Evolutionary conservation across 2,113 vertebrate species (phyloP).

Genomic region (Picathartes gymnocephalus): DNA sequence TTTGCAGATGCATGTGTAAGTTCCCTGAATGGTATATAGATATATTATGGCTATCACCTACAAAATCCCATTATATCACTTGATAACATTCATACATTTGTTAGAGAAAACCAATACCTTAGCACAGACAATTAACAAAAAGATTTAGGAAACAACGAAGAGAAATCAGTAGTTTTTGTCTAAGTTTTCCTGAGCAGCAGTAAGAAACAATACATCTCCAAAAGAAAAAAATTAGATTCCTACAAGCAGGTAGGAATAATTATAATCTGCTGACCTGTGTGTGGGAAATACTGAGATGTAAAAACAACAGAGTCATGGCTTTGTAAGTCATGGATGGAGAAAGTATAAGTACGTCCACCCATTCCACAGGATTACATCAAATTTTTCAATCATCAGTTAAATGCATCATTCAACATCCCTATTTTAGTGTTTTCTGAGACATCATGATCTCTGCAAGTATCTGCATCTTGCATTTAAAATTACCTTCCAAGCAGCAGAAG

Average conservation of each 20-base stretch:
- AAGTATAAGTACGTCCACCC: neutral
- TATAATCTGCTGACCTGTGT: neutral
- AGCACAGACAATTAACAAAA: neutral
- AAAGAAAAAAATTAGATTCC: neutral
- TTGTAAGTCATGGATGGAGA: neutral
- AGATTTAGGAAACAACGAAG: neutral
- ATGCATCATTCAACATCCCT: neutral
- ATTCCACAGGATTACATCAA: neutral
- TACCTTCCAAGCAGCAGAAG: neutral
- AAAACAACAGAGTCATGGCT: neutral
- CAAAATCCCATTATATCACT: neutral
- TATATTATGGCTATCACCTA: neutral
- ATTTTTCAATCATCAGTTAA: neutral
- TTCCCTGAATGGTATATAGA: neutral
- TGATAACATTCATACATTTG: neutral
- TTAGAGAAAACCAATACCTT: neutral
- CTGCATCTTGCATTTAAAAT: neutral
- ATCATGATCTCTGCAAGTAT: neutral
- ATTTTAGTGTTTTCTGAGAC: neutral
- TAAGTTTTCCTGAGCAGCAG: neutral
- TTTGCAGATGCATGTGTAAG: fast-evolving
- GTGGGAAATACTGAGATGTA: neutral
- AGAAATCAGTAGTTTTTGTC: neutral
- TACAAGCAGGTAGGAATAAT: neutral
- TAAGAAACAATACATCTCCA: neutral